Base-by-base conservation (phyloP, 2,113 vertebrate genomes). In the Sminthopsis crassicaudata region DNA sequence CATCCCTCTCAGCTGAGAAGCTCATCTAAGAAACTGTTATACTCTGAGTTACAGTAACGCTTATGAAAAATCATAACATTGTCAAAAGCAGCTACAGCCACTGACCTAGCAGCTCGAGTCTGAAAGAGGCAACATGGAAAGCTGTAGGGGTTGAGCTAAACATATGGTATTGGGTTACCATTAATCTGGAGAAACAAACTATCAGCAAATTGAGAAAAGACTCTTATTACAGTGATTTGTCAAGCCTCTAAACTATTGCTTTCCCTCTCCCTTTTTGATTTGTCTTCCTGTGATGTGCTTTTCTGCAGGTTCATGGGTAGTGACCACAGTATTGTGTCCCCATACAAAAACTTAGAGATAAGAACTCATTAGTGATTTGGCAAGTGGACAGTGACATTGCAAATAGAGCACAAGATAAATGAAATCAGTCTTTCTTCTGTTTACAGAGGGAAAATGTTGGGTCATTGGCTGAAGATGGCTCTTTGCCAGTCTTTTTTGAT, bases 171-270 rank as follows among this genome's bases (percentile, higher is more conserved):
- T 11, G 1, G 90, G 92, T 94, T 96, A 89, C 93, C n/a, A 22
- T 96, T 92, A 95, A 84, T 8, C 96, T 96, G 92, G 91, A 96
- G 94, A 92, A 94, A 90, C 46, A 94, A 92, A 92, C 46, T 95
- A 92, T 95, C 92, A 90, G 96, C 95, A 97, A 96, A 94, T 4
- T 95, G 95, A 94, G 95, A 94, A 91, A 96, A 97, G 96, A 92
- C 93, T 97, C 94, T 96, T 94, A 92, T 90, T 97, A 91, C 91
- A 95, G 94, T 94, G 94, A 92, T 93, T 95, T 89, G 91, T 96
- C 50, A 92, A 94, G 92, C 24, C 90, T 97, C 60, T 93, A 97
- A 96, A 94, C 95, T 98, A 98, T 97, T 93, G 98, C 93, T 93
- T 96, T 96, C 90, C 95, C 90, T 96, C 90, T 97, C 97, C 93